Conservation (phyloP, 1,140 invertebrate genomes). For the Cydia amplana region DNA sequence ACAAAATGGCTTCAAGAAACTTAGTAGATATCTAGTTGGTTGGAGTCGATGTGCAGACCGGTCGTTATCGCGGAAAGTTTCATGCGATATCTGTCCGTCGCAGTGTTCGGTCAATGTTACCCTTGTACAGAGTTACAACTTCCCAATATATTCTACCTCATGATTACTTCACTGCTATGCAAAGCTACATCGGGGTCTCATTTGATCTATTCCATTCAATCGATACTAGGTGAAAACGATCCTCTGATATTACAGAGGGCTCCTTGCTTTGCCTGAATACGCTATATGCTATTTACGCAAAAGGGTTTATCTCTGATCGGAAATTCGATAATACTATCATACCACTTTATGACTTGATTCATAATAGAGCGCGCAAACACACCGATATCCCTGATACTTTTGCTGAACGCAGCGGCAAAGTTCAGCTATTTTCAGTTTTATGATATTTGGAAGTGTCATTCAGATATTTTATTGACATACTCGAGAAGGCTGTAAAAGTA, state of each 20-base stretch:
- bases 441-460: constrained; percentile 32
- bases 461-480: constrained; percentile 32
- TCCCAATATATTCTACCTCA: constrained; percentile 40
- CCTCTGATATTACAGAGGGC: constrained; percentile 40
- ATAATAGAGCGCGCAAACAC: constrained; percentile 45
- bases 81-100: constrained; percentile 1
- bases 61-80: constrained; percentile 41
- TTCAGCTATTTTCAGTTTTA: constrained; percentile 31
- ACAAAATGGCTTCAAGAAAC: neutral
- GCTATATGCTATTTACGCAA: constrained; percentile 66
- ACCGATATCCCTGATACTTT: constrained; percentile 31
- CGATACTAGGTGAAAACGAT: constrained; percentile 45
- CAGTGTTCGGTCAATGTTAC: constrained; percentile 35
- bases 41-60: neutral
- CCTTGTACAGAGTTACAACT: constrained; percentile 41
- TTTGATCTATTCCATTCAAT: constrained; percentile 53
- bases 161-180: constrained; percentile 29
- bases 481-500: constrained; percentile 28
- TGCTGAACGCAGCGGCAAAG: constrained; percentile 20
- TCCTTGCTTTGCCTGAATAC: constrained; percentile 49
- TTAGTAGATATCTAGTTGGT: constrained; percentile 2
- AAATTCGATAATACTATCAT: constrained; percentile 54
- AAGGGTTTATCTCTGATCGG: constrained; percentile 64
- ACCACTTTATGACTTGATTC: constrained; percentile 43
- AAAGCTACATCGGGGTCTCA: constrained; percentile 29